Base-by-base conservation (phyloP, 2,113 vertebrate species). In the Scolopax mira region DNA sequence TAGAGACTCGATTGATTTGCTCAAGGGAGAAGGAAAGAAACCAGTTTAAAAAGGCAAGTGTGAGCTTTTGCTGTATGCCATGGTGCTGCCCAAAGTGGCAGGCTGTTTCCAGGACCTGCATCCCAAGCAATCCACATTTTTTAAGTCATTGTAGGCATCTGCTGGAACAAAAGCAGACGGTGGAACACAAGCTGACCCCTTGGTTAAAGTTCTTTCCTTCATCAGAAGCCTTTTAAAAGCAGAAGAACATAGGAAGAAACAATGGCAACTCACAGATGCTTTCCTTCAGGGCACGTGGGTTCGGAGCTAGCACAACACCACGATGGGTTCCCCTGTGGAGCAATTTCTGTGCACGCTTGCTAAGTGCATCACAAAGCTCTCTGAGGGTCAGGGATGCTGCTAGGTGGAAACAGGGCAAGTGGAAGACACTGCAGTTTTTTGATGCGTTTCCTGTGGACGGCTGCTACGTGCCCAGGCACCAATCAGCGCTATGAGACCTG, bases 231-330 rank as follows among this genome's bases (percentile, higher is more conserved):
- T 82, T 79, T 88, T 39, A 58, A 83, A 93, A 92, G 48, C 60
- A 94, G 35, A 86, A 74, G 6, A 78, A 21, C 14, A 24, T 7
- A 88, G 51, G 39, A 93, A 87, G 39, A 84, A 89, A 75, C 28
- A 70, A 89, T 11, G 49, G 17, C 44, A 69, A 96, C 94, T 96
- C 85, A 97, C 94, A 49, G 80, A 48, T 42, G 39, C 55, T 58
- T 90, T 92, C 77, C 86, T 81, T 86, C 62, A 42, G 11, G 5
- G 69, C 2, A 3, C 0, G 3, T 52, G 51, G 42, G 17, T 86
- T 90, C 7, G 1, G 57, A 84, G 69, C 39, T 30, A 39, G 52
- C 82, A 44, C 54, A 75, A 15, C 1, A 5, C 28, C 54, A 39
- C 18, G 69, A 8, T 11, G 72, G 10, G 72, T 86, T 87, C 77